Base-by-base conservation (phyloP, 2,888 invertebrate species). In the Epinotia ramella region DNA sequence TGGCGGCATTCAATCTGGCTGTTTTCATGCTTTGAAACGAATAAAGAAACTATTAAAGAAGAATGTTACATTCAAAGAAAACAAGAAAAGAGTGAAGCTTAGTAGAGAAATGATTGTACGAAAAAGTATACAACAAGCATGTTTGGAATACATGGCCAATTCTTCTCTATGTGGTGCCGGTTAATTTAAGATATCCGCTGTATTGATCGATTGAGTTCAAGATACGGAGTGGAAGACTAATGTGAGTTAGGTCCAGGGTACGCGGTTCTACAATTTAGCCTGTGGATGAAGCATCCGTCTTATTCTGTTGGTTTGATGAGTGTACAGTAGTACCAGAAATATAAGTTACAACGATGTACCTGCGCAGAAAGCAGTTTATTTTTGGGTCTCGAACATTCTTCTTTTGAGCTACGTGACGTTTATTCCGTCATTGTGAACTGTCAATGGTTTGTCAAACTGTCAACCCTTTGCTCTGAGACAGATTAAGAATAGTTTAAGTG, bases 111-210 rank as follows among this genome's bases (percentile, higher is more conserved):
- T 46, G 65, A 76, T 76, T 46, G 20, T 72, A 33, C 56, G 76
- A 57, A 62, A 72, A 49, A 72, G 76, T 57, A 63, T 76, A 18
- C 18, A 71, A 4, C 16, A 67, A n/a, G 62, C 71, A 9, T 76
- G 72, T 28, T 33, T 62, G 28, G 76, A 76, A 72, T 76, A 76
- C 46, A 76, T 76, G 72, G 33, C 6, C 0, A 72, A 76, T 62
- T 76, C 76, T 11, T 76, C 76, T 46, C 20, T 76, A 4, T 63
- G 76, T 16, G 76, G 76, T 24, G 44, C 67, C n/a, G 18, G 67
- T 63, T 73, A 73, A 73, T 68, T 73, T 53, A 68, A 73, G 68
- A 73, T 73, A 68, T 73, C 73, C 63, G 62, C 65, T 65, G 28
- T 53, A 65, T 56, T 57, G 53, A 63, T 73, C 13, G 16, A 64